phyloP scores from a whole-genome alignment of 2,113 vertebrate genomes.

The Seriola quinqueradiata region DNA sequence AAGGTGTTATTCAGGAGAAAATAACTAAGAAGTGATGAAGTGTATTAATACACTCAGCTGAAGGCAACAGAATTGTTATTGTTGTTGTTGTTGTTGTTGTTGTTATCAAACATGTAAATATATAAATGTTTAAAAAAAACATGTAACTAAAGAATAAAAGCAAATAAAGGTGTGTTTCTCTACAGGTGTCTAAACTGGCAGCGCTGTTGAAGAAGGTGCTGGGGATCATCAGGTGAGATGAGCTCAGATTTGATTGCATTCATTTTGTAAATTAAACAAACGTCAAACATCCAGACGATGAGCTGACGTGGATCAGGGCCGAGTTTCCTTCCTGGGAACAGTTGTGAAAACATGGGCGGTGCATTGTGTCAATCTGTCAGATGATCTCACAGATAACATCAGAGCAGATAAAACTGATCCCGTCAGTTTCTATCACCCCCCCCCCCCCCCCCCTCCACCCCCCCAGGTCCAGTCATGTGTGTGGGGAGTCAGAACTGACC shows the following conservation, averaged over 20 bases:
- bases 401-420: too few species aligned
- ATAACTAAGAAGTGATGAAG: too few species aligned
- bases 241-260: too few species aligned
- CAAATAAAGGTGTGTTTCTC: constrained; percentile 27
- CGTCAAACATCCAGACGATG: too few species aligned
- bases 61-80: too few species aligned
- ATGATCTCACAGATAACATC: too few species aligned
- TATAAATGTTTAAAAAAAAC: background rate
- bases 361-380: too few species aligned
- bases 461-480: constrained; percentile 90
- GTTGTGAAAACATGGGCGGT: background rate
- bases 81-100: too few species aligned
- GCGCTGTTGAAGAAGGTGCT: constrained; percentile 90
- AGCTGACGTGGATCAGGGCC: background rate
- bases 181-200: constrained; percentile 89
- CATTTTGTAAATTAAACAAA: background rate
- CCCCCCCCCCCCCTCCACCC: background rate
- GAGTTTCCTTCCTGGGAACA: background rate
- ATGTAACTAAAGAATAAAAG: background rate
- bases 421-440: too few species aligned
- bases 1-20: too few species aligned
- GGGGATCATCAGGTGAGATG: constrained; percentile 89
- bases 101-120: background rate
- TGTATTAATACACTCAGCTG: too few species aligned
- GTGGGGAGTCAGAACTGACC: constrained; percentile 87